phyloP scores from a whole-genome alignment of 2,113 vertebrate species.

The Numida meleagris region DNA sequence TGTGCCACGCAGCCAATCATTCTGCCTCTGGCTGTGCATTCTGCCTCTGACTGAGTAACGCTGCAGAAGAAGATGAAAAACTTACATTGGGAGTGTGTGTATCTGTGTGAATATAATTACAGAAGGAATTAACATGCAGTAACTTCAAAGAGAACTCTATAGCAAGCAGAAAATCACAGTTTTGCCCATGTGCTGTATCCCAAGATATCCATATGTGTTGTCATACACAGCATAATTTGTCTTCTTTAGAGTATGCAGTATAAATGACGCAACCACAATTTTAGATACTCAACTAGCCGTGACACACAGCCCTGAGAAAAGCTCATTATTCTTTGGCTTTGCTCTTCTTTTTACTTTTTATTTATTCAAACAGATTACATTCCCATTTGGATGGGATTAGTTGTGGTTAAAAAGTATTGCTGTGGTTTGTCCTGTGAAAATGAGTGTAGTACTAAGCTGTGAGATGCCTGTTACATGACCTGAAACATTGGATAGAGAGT shows the following conservation, averaged over 20 bases:
- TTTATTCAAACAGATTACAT: constrained; percentile 67
- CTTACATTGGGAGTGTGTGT: neutral
- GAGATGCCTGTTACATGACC: constrained; percentile 47
- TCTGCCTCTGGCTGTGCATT: neutral
- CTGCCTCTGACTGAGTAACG: neutral
- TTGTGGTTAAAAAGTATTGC: constrained; percentile 57
- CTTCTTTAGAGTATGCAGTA: neutral
- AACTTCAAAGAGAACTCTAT: constrained; percentile 15
- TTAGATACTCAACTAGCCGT: neutral
- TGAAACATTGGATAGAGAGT: constrained; percentile 47
- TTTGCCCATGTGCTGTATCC: neutral
- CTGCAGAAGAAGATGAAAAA: neutral
- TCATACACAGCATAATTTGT: constrained; percentile 21
- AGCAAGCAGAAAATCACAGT: constrained; percentile 27
- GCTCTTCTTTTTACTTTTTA: constrained; percentile 55
- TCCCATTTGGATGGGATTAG: constrained; percentile 67
- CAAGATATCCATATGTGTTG: neutral
- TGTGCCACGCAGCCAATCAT: fast-evolving
- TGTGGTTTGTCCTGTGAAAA: constrained; percentile 57
- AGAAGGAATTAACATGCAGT: neutral
- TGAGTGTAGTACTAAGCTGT: constrained; percentile 56
- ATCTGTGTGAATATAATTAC: neutral
- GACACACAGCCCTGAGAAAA: constrained; percentile 23
- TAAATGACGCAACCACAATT: constrained; percentile 33
- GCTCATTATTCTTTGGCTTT: constrained; percentile 30